phyloP scores from a whole-genome alignment of 2,113 vertebrate species.

The Gavia stellata region DNA sequence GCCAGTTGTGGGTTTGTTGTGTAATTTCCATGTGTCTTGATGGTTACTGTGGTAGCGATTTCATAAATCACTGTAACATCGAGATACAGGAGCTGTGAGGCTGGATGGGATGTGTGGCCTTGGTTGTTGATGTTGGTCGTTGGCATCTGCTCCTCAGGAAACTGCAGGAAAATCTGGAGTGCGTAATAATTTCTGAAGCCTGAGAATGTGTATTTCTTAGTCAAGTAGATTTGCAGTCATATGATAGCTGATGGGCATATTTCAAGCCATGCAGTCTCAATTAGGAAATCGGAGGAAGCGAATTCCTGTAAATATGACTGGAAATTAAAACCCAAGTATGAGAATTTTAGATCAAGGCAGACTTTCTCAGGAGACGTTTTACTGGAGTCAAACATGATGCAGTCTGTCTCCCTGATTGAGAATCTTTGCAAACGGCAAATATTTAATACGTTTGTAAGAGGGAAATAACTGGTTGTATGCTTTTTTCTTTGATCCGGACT shows the following conservation, averaged over 20 bases:
- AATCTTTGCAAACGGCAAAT: neutral
- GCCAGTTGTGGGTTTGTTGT: neutral
- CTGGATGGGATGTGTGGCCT: neutral
- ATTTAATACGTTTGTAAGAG: neutral
- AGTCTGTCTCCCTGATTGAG: neutral
- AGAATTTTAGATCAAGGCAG: conserved; percentile 11
- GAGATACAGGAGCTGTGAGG: neutral
- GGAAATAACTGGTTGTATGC: neutral
- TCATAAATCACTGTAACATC: rapidly evolving
- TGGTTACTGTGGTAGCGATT: neutral
- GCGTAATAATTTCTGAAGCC: neutral
- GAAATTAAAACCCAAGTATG: conserved; percentile 23
- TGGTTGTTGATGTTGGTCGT: neutral
- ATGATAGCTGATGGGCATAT: neutral
- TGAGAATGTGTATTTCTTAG: neutral
- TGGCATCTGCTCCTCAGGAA: neutral
- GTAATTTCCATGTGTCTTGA: neutral
- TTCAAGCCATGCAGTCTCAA: neutral
- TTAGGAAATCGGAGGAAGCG: conserved; percentile 12
- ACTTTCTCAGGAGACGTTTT: conserved; percentile 18
- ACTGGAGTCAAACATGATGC: neutral
- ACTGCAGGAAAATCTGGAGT: neutral
- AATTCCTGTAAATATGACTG: conserved; percentile 13
- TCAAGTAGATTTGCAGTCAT: neutral
- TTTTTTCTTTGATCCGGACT: neutral